Evolutionary conservation across 2,113 vertebrate genomes (phyloP).

Genomic region (Cyanoliseus patagonus): DNA sequence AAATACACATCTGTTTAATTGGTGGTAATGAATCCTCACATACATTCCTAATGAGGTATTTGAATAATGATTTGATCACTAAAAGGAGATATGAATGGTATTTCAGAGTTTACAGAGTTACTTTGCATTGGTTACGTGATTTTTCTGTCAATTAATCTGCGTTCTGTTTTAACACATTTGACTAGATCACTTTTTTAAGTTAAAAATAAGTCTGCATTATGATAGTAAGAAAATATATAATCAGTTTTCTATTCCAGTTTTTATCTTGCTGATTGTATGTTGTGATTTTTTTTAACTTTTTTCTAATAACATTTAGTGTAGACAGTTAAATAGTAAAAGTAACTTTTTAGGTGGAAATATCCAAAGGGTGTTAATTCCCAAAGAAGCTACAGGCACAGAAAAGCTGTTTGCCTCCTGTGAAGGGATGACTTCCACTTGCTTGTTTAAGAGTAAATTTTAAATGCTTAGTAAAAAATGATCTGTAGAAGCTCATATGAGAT

Average conservation of each 20-base stretch:
- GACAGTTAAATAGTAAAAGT: neutral
- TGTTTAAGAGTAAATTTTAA: neutral
- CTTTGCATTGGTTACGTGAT: neutral
- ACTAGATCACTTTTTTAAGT: neutral
- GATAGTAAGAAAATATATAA: neutral
- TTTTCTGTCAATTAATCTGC: neutral
- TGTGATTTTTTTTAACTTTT: neutral
- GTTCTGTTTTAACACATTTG: neutral
- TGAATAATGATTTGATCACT: constrained; percentile 56
- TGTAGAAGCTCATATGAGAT: neutral
- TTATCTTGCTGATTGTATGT: neutral
- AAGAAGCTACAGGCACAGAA: neutral
- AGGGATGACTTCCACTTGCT: neutral
- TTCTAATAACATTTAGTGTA: neutral
- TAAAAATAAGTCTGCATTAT: neutral
- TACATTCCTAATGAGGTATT: constrained; percentile 74
- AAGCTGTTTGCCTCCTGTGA: neutral
- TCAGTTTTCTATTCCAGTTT: neutral
- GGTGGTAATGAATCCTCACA: neutral
- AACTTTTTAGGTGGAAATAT: neutral
- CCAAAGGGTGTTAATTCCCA: neutral
- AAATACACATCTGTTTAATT: constrained; percentile 1
- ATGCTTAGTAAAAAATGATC: neutral
- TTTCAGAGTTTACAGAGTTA: neutral
- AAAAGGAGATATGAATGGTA: neutral